Percentiles rank a stretch among this genome's conserved stretches.
These are phyloP conservation scores for Chrysopa pallens DNA, from an alignment of 1,140 invertebrate genomes.

Conservation along the genomic window DNA sequence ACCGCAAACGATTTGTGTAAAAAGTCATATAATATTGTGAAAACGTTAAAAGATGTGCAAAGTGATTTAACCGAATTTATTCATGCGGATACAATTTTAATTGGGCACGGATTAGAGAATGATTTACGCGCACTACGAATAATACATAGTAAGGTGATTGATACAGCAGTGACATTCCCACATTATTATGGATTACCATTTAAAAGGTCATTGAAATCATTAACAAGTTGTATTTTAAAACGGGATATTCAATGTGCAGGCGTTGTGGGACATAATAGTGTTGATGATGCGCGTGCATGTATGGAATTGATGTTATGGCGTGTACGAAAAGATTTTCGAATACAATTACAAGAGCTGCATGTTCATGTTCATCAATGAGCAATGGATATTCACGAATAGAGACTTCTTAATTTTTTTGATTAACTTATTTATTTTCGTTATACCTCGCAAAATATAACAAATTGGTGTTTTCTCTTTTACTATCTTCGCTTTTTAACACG, in stretches of 20 bases:
- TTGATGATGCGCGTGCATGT: conserved; percentile 71
- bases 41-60: conserved; percentile 63
- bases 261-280: conserved; percentile 60
- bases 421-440: too few relatives aligned
- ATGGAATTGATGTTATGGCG: conserved; percentile 68
- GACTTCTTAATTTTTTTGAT: too few relatives aligned
- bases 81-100: conserved; percentile 65
- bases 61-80: conserved; percentile 63
- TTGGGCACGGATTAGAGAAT: conserved; percentile 90
- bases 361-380: conserved; percentile 3
- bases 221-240: conserved; percentile 48
- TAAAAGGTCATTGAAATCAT: conserved; percentile 55
- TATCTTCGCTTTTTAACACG: too few relatives aligned
- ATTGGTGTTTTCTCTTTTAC: too few relatives aligned
- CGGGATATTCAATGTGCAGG: conserved; percentile 55
- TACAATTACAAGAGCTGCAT: conserved; percentile 1
- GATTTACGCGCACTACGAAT: conserved; percentile 74
- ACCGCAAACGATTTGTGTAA: conserved; percentile 42
- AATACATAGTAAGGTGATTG: conserved; percentile 68
- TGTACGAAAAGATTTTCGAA: conserved; percentile 33
- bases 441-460: too few relatives aligned
- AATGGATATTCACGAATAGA: too few relatives aligned
- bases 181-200: conserved; percentile 60
- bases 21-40: conserved; percentile 26
- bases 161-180: conserved; percentile 73